phyloP scores from a whole-genome alignment of 92 coral and sea anemone species.

The Epizoanthus rinbou region DNA sequence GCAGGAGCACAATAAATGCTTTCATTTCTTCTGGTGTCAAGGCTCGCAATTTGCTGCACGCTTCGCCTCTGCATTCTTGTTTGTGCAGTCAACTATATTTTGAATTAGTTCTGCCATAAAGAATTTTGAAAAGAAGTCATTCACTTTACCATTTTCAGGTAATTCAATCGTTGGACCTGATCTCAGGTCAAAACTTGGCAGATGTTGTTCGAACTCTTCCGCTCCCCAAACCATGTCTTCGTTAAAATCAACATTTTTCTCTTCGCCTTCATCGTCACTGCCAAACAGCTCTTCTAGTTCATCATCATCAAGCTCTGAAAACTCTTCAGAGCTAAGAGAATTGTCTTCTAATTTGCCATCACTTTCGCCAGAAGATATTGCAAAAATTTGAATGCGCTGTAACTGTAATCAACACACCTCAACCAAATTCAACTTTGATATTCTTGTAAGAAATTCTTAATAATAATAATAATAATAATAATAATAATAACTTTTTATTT shows the following conservation, averaged over 20 bases:
- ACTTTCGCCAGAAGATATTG: no score
- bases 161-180: slow-evolving; percentile 40
- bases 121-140: slow-evolving; percentile 29
- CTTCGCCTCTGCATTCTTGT: slow-evolving; percentile 47
- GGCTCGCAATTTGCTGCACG: slow-evolving; percentile 39
- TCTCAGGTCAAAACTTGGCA: slow-evolving; percentile 30
- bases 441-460: no score
- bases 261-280: slow-evolving; percentile 43
- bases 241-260: slow-evolving; percentile 33
- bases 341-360: background rate
- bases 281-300: slow-evolving; percentile 47
- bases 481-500: no score
- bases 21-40: slow-evolving; percentile 38
- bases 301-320: slow-evolving; percentile 37
- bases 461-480: no score
- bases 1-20: slow-evolving; percentile 42
- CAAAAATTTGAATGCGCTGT: no score
- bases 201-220: slow-evolving; percentile 8
- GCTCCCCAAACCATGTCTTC: slow-evolving; percentile 29
- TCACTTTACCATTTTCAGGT: slow-evolving; percentile 44
- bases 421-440: no score
- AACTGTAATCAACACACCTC: no score
- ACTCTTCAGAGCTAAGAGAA: no score
- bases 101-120: slow-evolving; percentile 32
- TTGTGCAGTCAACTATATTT: slow-evolving; percentile 40